Evolutionary conservation across 2,797 vertebrate genomes (phyloP).

Genomic region (Phoxinus dragarum): DNA sequence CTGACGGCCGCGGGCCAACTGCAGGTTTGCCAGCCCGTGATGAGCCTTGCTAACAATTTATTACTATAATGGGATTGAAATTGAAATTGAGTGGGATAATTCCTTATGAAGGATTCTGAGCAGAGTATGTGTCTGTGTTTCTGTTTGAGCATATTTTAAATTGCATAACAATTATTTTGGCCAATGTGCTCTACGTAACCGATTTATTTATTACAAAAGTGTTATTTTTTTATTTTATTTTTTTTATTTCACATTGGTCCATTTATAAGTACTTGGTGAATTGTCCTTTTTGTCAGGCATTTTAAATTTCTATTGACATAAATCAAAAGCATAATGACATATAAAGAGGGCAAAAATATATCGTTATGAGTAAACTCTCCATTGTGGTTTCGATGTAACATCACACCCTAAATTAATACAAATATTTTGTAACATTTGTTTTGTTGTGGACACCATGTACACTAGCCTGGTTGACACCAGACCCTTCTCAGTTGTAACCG

Average conservation of each 20-base stretch:
- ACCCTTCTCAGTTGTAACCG: too few relatives aligned
- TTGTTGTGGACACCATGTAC: background rate
- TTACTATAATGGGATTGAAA: slow-evolving; percentile 53
- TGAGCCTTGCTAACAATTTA: slow-evolving; percentile 48
- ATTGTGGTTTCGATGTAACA: background rate
- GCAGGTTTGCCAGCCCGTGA: slow-evolving; percentile 81
- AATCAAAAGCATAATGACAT: background rate
- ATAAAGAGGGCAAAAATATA: background rate
- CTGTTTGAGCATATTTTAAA: slow-evolving; percentile 24
- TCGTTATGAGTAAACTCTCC: background rate
- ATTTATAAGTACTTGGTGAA: background rate
- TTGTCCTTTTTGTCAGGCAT: background rate
- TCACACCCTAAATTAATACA: background rate
- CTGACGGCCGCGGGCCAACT: slow-evolving; percentile 90
- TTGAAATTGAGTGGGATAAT: slow-evolving; percentile 56
- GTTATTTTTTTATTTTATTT: background rate
- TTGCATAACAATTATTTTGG: slow-evolving; percentile 21
- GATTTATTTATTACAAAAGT: background rate
- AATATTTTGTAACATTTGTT: background rate
- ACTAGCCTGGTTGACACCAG: too few relatives aligned
- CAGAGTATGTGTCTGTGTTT: slow-evolving; percentile 27
- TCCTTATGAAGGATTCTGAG: slow-evolving; percentile 39
- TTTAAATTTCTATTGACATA: background rate
- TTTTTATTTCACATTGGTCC: background rate
- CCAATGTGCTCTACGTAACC: background rate